Base-by-base conservation (phyloP, 2,888 invertebrate genomes). In the Harmothoe impar region DNA sequence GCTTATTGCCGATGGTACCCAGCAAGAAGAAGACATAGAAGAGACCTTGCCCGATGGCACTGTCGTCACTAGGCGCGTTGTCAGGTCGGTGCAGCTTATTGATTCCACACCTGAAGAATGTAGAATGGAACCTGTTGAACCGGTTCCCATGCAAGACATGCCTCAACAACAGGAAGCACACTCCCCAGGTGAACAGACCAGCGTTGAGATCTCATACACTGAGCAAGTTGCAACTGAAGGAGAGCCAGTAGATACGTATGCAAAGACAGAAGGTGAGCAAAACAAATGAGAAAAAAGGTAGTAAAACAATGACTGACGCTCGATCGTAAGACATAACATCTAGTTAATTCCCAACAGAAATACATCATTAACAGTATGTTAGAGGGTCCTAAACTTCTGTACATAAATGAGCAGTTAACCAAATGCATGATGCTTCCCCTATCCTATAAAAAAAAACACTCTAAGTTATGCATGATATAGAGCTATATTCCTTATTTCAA, bases 21-120 rank as follows among this genome's bases (percentile, higher is more conserved):
- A 86, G 17, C 5, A 54, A 88, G 92, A 89, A 25, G 89, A 72
- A 20, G 92, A 91, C 51, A 23, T 89, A 15, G 91, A 91, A 68
- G 92, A 93, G 62, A 90, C 91, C 31, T 92, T 94, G 31, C 92
- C 94, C 7, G 95, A 95, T 93, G 95, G 95, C 12, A 93, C 94
- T 17, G 91, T 89, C 17, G 89, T 91, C 43, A 94, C 91, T 89
- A 93, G 91, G 29, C 25, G 54, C 0, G 86, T 86, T 15, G 89
- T 81, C 15, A 33, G 25, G 43, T 56, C 86, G 17, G 56, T 86
- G 17, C 25, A 43, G 23, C 81, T n/a, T 23, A 35, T 81, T 35
- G 81, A 43, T 20, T 17, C 15, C 81, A 81, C 15, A 23, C 81
- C 77, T 31, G 31, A 31, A 31, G 77, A 15, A 77, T n/a, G 62